Base-by-base conservation (phyloP, 2,797 vertebrate species). In the Erpetoichthys calabaricus region DNA sequence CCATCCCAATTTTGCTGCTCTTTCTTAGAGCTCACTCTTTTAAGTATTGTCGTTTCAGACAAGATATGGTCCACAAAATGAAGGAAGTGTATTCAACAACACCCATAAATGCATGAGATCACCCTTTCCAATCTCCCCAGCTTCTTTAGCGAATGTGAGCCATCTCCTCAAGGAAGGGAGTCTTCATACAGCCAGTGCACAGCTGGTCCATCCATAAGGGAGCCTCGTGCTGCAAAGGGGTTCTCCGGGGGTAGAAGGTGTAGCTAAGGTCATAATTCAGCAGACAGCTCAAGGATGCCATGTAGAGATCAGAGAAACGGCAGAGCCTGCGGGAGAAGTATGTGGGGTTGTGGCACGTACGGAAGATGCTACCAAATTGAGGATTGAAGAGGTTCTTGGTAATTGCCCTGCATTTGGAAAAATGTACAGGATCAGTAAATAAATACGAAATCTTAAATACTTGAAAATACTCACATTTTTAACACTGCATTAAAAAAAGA, bases 121-220 rank as follows among this genome's bases (percentile, higher is more conserved):
- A n/a, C n/a, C n/a, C n/a, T n/a, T n/a, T n/a, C n/a, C n/a, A n/a
- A n/a, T n/a, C n/a, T n/a, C n/a, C n/a, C n/a, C n/a, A n/a, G n/a
- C 8, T 10, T 6, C 3, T 67, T 82, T 79, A 90, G 73, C 86
- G 78, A 57, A 89, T 88, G 59, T 79, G 79, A 41, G 87, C 75
- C 86, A 89, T 90, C 60, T 89, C 85, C 43, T 88, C 86, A 63
- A 86, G 67, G 57, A 81, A 82, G 4, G 86, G 88, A 0, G 82
- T 88, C 70, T 89, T 89, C 81, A 82, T 79, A 75, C 86, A 89
- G 65, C 86, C 85, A 0, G 86, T 89, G 74, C 88, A 90, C 1
- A 90, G 87, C 70, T 90, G 88, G 64, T 90, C 87, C 84, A 90
- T 88, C 88, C 88, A 90, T 57, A 90, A 79, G 0, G 88, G 88